Evolutionary conservation across 1,140 invertebrate genomes (phyloP).

Genomic region (Oscheius sp.): DNA sequence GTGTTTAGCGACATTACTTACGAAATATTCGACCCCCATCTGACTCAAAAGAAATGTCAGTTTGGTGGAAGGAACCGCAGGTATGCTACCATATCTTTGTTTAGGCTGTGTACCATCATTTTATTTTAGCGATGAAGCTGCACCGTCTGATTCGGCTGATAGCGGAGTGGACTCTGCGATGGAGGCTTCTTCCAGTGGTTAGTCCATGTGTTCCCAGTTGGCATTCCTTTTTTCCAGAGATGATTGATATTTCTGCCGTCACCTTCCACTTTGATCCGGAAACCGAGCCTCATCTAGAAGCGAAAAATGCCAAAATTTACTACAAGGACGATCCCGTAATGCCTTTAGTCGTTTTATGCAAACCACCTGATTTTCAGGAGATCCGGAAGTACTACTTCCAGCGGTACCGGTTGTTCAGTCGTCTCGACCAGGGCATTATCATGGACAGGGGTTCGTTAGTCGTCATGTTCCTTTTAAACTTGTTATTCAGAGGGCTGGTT

Average conservation of each 20-base stretch:
- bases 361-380: constrained; percentile 29
- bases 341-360: constrained; percentile 34
- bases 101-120: background rate
- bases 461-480: background rate
- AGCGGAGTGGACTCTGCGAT: background rate
- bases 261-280: constrained; percentile 51
- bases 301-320: constrained; percentile 46
- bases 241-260: constrained; percentile 33
- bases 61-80: background rate
- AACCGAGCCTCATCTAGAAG: constrained; percentile 48
- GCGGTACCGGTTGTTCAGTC: constrained; percentile 56
- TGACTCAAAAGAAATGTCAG: background rate
- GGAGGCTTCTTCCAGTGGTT: background rate
- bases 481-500: constrained; percentile 75
- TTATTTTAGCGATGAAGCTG: constrained; percentile 4
- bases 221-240: background rate
- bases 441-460: constrained; percentile 47
- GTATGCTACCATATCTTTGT: background rate
- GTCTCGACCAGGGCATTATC: constrained; percentile 56
- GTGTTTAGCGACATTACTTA: constrained; percentile 1
- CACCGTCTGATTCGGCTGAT: background rate
- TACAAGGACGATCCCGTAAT: constrained; percentile 45
- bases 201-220: background rate
- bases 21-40: constrained; percentile 6
- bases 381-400: constrained; percentile 58